Evolutionary conservation across 2,797 vertebrate species (phyloP).

Genomic region (Semotilus atromaculatus): DNA sequence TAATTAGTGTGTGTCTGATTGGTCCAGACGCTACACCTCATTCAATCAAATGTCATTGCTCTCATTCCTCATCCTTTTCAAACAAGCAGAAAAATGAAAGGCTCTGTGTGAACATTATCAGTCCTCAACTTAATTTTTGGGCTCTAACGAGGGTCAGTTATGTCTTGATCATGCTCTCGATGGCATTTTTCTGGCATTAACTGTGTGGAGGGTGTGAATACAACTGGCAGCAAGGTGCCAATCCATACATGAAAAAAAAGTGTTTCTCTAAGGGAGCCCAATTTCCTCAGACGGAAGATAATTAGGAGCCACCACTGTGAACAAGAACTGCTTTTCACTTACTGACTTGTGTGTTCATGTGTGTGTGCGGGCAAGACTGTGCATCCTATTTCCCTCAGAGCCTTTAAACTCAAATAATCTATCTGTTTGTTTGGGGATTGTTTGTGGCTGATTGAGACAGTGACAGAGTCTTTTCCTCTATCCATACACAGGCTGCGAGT

Average conservation of each 20-base stretch:
- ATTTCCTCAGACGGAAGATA: conserved; percentile 39
- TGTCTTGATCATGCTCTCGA: conserved; percentile 8
- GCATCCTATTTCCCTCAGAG: conserved; percentile 23
- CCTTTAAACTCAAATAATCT: conserved; percentile 24
- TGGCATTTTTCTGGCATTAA: conserved; percentile 31
- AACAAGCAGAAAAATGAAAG: conserved; percentile 4
- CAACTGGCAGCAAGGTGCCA: conserved; percentile 21
- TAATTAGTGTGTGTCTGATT: too few species aligned
- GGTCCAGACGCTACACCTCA: too few species aligned
- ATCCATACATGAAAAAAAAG: conserved; percentile 35
- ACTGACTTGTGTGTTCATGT: background rate
- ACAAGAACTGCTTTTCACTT: conserved; percentile 34
- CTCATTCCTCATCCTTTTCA: background rate
- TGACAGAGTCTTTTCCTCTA: conserved; percentile 11
- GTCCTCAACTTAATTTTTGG: conserved; percentile 11
- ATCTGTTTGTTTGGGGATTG: conserved; percentile 20
- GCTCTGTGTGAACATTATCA: background rate
- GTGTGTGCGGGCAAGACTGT: too few species aligned
- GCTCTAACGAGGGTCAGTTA: conserved; percentile 38
- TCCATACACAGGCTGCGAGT: background rate
- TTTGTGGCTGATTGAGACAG: conserved; percentile 25
- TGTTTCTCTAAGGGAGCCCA: conserved; percentile 11
- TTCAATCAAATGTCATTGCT: background rate
- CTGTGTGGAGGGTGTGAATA: conserved; percentile 12
- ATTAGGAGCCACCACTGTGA: conserved; percentile 43